These are phyloP conservation scores for Malacoctenus gilli DNA, from an alignment of 2,797 vertebrate species.

Conservation along the genomic window DNA sequence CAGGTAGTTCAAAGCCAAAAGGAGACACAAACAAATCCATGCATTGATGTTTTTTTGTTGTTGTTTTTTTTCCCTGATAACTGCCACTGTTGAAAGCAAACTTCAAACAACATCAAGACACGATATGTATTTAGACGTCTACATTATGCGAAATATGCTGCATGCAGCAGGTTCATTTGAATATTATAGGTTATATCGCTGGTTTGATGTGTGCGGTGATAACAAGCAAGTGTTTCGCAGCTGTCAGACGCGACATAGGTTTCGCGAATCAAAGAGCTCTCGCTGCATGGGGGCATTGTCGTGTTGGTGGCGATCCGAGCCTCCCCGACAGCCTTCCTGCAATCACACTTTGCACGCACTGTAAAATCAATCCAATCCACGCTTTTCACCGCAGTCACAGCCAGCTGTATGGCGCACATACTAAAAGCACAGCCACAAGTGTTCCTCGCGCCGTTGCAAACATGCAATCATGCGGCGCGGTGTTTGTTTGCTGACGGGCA, in stretches of 20 bases:
- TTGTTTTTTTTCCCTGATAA: no score
- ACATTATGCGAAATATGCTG: no score
- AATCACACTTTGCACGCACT: neutral
- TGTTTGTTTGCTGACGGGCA: conserved; percentile 56
- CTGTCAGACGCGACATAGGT: conserved; percentile 18
- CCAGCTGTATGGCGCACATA: neutral
- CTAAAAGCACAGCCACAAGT: conserved; percentile 12
- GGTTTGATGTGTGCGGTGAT: neutral
- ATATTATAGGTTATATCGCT: neutral
- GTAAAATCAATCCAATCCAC: conserved; percentile 8
- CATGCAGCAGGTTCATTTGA: neutral
- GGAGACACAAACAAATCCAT: no score
- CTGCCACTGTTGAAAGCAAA: no score
- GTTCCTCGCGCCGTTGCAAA: conserved; percentile 13
- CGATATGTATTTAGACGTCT: neutral
- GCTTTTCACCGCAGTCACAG: neutral
- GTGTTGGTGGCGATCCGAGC: conserved; percentile 3
- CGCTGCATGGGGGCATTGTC: conserved; percentile 5
- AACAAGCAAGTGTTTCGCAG: conserved; percentile 3
- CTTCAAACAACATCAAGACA: neutral
- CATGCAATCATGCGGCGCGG: conserved; percentile 20
- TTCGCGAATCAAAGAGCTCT: conserved; percentile 1
- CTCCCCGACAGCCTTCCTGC: conserved; percentile 2
- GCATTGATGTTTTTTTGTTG: no score
- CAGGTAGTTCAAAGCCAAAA: no score